Evolutionary conservation across 2,888 invertebrate genomes (phyloP), one percentile per base, ranked within the genome.

Genomic region (Halictus quadricinctus): DNA sequence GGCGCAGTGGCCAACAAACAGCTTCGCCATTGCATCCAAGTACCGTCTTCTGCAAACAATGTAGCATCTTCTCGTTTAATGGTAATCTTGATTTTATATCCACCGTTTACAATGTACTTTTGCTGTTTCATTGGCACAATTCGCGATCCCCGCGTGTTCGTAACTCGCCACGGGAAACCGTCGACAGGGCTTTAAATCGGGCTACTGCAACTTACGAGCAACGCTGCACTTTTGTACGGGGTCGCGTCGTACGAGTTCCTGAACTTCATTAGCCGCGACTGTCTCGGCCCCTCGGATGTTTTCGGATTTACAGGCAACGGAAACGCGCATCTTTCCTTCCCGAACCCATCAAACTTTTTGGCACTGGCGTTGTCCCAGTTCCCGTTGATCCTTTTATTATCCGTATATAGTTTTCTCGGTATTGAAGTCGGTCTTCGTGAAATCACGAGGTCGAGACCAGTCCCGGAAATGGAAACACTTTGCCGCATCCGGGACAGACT

Each of bases 321-420:
- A 64, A 76, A 79, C 58, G 76, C 12, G 66, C 79, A 73, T 76
- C 83, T 84, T 83, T 79, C 64, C 73, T 50, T 25, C 79, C 48
- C 72, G 25, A 70, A 72, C 29, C 72, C 78, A 78, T 84, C 84
- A 72, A 84, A 85, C 81, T 84, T 84, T 84, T 84, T 84, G 85
- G 83, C 85, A 85, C 76, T 36, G 58, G 36, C 66, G 43, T 46
- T 74, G 85, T 75, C 54, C 85, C 25, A 85, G 80, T 85, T 85
- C 43, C 36, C 78, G 60, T 29, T 85, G 84, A 85, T 85, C 80
- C 84, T 84, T 80, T 85, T 85, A 85, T 80, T 84, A 85, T 77
- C 84, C 77, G 76, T 7, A 64, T 69, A 69, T 69, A 72, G 64
- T 80, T 84, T 83, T 64, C 80, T 43, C 76, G 73, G 80, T 80